Evolutionary conservation across 2,797 vertebrate species (phyloP).

Genomic region (Bovichtus variegatus): DNA sequence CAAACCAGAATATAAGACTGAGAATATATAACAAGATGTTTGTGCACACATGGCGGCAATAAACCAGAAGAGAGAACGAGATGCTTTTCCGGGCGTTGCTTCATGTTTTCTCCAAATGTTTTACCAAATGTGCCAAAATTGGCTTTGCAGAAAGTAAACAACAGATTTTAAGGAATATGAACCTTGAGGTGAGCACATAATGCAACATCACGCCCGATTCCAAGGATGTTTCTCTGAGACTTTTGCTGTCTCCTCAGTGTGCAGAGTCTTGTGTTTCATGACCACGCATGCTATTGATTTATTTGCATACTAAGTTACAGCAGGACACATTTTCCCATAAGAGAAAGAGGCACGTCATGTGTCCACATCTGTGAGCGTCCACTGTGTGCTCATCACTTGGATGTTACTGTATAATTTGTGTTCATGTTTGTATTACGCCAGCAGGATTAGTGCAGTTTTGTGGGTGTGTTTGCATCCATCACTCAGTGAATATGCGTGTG

Average conservation of each 20-base stretch:
- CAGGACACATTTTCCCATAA: constrained; percentile 34
- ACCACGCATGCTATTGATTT: constrained; percentile 33
- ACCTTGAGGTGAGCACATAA: constrained; percentile 3
- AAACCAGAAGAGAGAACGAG: neutral
- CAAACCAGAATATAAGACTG: constrained; percentile 14
- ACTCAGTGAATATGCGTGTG: constrained; percentile 44
- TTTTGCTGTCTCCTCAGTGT: constrained; percentile 22
- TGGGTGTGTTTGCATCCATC: constrained; percentile 56
- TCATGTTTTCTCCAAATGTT: constrained; percentile 10
- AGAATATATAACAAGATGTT: constrained; percentile 26
- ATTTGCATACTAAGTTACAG: constrained; percentile 27
- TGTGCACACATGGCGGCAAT: constrained; percentile 3
- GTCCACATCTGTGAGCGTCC: constrained; percentile 52
- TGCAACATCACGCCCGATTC: constrained; percentile 37
- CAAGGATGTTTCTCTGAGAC: constrained; percentile 28
- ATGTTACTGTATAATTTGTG: constrained; percentile 45
- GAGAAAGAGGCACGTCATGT: constrained; percentile 23
- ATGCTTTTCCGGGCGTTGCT: neutral
- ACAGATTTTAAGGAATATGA: constrained; percentile 9
- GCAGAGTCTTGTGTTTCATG: constrained; percentile 33
- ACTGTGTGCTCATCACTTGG: constrained; percentile 29
- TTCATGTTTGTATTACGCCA: constrained; percentile 49
- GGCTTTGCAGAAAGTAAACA: constrained; percentile 22
- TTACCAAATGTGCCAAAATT: neutral
- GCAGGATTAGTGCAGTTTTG: constrained; percentile 29